Percentiles rank a stretch among this genome's conserved stretches.
Evolutionary conservation across 2,113 vertebrate species (phyloP).

Genomic region (Protomyctophum bolini): DNA sequence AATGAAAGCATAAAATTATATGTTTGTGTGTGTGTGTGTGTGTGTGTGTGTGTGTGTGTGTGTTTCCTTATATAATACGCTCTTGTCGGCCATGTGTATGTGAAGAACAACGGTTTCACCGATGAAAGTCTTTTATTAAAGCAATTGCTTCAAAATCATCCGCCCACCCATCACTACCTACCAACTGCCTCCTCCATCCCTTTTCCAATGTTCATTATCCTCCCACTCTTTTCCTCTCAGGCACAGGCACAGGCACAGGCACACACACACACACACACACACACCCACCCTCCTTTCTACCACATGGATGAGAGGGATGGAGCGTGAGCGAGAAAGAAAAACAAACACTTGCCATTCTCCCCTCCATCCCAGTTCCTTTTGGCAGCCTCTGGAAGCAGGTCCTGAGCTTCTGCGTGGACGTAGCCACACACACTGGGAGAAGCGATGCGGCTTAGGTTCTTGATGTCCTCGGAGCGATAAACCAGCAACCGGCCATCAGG

Average conservation of each 20-base stretch:
- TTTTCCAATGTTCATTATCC: constrained; percentile 48
- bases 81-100: constrained; percentile 47
- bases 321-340: not conserved
- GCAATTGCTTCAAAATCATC: constrained; percentile 34
- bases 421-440: constrained; percentile 96
- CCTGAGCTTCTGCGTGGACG: constrained; percentile 74
- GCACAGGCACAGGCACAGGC: not conserved
- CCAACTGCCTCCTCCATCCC: constrained; percentile 39
- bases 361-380: constrained; percentile 36
- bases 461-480: constrained; percentile 95
- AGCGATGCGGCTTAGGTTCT: constrained; percentile 88
- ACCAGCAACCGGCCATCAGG: constrained; percentile 87
- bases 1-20: constrained; percentile 36
- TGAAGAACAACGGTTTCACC: constrained; percentile 20
- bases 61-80: constrained; percentile 50
- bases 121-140: constrained; percentile 51
- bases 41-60: not conserved
- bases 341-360: constrained; percentile 45
- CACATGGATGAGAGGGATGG: too few species aligned
- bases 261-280: constrained; percentile 14
- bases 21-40: constrained; percentile 5
- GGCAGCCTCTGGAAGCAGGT: constrained; percentile 78
- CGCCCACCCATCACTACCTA: constrained; percentile 48
- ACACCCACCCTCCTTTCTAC: not conserved
- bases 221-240: constrained; percentile 32